These are phyloP conservation scores for Hypotaenidia okinawae DNA, from an alignment of 2,797 vertebrate species.

Conservation along the genomic window DNA sequence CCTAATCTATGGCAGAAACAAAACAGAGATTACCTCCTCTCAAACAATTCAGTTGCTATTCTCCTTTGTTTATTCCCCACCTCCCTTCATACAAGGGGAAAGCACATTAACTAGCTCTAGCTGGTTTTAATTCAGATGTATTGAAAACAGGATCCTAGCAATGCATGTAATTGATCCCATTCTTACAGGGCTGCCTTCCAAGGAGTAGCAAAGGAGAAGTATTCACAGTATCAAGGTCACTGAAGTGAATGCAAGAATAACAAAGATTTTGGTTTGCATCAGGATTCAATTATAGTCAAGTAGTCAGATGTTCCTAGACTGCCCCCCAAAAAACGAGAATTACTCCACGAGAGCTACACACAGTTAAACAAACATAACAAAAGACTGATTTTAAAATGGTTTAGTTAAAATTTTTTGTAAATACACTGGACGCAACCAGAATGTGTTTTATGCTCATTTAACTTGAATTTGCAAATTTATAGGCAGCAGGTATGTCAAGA, in stretches of 20 bases:
- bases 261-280: constrained; percentile 7
- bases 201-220: not conserved
- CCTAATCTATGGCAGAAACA: constrained; percentile 33
- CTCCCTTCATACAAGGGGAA: not conserved
- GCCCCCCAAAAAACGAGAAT: not conserved
- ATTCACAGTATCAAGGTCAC: not conserved
- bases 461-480: constrained; percentile 3
- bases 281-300: constrained; percentile 1
- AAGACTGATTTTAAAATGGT: not conserved
- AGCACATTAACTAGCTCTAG: constrained; percentile 11
- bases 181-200: not conserved
- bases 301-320: not conserved
- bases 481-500: constrained; percentile 21
- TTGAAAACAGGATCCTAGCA: not conserved
- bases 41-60: not conserved
- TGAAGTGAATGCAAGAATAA: not conserved
- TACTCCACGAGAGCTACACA: not conserved
- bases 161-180: not conserved
- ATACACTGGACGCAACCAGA: not conserved
- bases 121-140: constrained; percentile 30
- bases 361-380: not conserved
- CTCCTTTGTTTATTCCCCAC: not conserved
- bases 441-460: not conserved
- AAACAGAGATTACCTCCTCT: constrained; percentile 24
- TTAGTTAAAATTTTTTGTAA: not conserved